Evolutionary conservation across 2,113 vertebrate species (phyloP).

Genomic region (Centrocercus urophasianus): DNA sequence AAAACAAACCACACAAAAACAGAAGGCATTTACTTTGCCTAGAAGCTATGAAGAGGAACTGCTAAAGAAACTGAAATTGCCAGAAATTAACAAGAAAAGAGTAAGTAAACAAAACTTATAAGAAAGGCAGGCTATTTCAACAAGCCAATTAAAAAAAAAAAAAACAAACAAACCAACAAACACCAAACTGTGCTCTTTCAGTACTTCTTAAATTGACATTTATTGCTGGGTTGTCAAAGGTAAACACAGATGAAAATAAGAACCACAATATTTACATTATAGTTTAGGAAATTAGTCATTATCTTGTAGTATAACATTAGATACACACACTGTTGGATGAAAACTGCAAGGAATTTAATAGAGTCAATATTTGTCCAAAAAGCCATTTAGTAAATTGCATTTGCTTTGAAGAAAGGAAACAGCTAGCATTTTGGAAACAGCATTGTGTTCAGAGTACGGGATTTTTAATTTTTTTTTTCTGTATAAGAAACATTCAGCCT

Average conservation of each 20-base stretch:
- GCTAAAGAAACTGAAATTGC: not conserved
- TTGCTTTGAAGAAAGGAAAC: not conserved
- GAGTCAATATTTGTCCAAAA: not conserved
- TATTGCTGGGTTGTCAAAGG: not conserved
- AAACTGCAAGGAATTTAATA: not conserved
- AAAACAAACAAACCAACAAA: not conserved
- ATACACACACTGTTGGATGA: rapidly evolving
- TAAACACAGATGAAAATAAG: not conserved
- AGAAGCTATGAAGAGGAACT: not conserved
- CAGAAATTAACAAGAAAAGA: not conserved
- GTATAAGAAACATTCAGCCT: not conserved
- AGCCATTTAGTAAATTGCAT: not conserved
- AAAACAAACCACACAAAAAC: not conserved
- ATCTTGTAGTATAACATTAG: not conserved
- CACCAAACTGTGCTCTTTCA: not conserved
- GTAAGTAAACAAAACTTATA: not conserved
- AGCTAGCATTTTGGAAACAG: not conserved
- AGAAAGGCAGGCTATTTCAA: not conserved
- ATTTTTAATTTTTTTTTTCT: not conserved
- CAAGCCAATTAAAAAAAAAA: not conserved
- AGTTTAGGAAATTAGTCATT: not conserved
- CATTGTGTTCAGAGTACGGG: not conserved
- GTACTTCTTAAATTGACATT: not conserved
- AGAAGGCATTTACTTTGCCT: not conserved
- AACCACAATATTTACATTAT: not conserved